Evolutionary conservation across 2,113 vertebrate species (phyloP).

Genomic region (Setophaga petechia): DNA sequence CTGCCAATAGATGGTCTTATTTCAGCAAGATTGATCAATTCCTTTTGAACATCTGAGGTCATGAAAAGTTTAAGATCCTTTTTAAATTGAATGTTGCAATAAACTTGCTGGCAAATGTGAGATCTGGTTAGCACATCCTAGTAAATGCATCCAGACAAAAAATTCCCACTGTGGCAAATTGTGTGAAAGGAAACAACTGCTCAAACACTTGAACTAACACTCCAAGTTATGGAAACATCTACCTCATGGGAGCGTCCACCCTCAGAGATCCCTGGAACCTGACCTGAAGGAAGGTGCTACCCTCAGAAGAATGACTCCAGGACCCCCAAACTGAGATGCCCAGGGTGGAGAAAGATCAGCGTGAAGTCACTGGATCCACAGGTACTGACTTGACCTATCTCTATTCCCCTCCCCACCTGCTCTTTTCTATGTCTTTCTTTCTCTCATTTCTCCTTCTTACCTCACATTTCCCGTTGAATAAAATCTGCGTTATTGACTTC

Average conservation of each 20-base stretch:
- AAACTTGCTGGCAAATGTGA: background rate
- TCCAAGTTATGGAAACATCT: too few relatives aligned
- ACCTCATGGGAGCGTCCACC: background rate
- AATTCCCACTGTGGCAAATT: background rate
- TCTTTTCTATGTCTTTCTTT: background rate
- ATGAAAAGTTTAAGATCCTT: background rate
- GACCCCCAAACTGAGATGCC: background rate
- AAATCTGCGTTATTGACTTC: background rate
- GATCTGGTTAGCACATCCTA: background rate
- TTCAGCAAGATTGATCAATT: background rate
- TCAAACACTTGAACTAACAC: background rate
- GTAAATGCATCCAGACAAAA: accelerated
- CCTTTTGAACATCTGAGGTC: background rate
- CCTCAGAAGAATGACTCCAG: background rate
- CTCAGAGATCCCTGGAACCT: background rate
- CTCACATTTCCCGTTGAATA: background rate
- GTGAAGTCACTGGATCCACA: accelerated
- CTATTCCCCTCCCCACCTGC: background rate
- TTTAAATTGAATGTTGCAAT: background rate
- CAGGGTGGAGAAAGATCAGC: background rate
- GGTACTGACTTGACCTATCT: background rate
- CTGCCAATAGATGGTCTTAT: background rate
- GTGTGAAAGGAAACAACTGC: background rate
- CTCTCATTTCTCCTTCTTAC: background rate
- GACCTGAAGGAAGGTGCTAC: background rate